Conservation (phyloP, 2,113 vertebrate genomes). For the Coregonus clupeaformis region DNA sequence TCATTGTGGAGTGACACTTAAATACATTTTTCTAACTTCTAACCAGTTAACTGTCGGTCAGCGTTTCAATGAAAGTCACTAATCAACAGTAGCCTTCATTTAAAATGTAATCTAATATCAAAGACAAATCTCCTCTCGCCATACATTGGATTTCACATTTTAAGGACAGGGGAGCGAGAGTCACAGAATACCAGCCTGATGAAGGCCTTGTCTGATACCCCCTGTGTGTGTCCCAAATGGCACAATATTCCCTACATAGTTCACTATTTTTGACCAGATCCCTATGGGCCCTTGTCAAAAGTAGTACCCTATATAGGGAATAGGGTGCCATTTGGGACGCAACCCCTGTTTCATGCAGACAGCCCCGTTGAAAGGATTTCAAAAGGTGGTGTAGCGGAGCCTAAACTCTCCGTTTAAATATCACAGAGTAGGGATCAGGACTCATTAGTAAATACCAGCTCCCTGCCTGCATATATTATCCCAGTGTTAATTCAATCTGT, state of each 20-base stretch:
- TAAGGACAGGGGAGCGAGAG: slow-evolving; percentile 48
- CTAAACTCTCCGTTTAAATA: slow-evolving; percentile 11
- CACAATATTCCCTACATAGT: not conserved
- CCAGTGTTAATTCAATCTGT: not conserved
- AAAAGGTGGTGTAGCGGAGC: slow-evolving; percentile 5
- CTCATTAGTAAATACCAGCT: not conserved
- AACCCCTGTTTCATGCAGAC: not conserved
- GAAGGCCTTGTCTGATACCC: slow-evolving; percentile 1
- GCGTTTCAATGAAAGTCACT: slow-evolving; percentile 61
- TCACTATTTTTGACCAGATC: no score
- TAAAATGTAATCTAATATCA: slow-evolving; percentile 47
- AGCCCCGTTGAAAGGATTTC: slow-evolving; percentile 5
- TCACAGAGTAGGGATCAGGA: slow-evolving; percentile 8
- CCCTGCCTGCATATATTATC: not conserved
- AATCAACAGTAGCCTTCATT: slow-evolving; percentile 68
- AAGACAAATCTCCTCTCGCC: slow-evolving; percentile 30
- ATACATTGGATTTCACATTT: slow-evolving; percentile 63
- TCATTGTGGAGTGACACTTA: no score
- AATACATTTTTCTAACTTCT: no score
- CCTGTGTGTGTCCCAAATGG: no score
- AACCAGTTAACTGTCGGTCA: slow-evolving; percentile 53
- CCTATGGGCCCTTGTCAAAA: not conserved
- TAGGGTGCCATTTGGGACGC: not conserved
- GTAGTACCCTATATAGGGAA: not conserved
- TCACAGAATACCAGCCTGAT: slow-evolving; percentile 18